phyloP scores from a whole-genome alignment of 2,797 vertebrate species.

The Heteromormyrus szaboi region DNA sequence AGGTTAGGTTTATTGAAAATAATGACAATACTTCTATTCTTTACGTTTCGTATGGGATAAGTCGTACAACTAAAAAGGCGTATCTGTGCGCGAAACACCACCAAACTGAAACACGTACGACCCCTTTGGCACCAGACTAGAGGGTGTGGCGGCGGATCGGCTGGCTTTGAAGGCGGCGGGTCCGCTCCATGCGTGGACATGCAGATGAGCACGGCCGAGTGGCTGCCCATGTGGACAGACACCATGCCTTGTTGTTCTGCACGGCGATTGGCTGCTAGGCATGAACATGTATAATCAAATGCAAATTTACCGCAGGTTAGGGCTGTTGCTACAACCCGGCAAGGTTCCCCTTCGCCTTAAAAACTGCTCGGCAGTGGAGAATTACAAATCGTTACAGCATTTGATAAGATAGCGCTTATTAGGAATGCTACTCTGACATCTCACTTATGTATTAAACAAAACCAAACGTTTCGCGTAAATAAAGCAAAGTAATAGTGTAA shows the following conservation, averaged over 20 bases:
- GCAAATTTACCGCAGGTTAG: slow-evolving; percentile 71
- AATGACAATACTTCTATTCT: not conserved
- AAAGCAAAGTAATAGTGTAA: not conserved
- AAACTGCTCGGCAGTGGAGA: too few species aligned
- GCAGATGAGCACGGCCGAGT: slow-evolving; percentile 69
- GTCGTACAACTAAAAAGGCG: not conserved
- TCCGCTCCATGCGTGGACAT: slow-evolving; percentile 69
- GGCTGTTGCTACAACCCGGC: slow-evolving; percentile 55
- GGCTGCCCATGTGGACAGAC: slow-evolving; percentile 94
- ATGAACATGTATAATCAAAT: slow-evolving; percentile 68
- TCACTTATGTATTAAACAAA: not conserved
- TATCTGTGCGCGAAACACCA: slow-evolving; percentile 26
- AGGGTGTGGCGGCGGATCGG: slow-evolving; percentile 33
- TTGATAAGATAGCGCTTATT: not conserved
- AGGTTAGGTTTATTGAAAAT: not conserved
- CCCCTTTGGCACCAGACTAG: not conserved
- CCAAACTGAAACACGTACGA: slow-evolving; percentile 25
- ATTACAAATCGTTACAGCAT: not conserved
- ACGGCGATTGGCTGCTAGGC: slow-evolving; percentile 70
- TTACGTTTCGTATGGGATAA: not conserved
- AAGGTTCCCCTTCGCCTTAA: not conserved
- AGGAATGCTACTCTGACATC: not conserved
- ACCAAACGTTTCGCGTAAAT: not conserved
- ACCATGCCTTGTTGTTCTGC: slow-evolving; percentile 97
- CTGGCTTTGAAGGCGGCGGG: slow-evolving; percentile 43